Evolutionary conservation across 2,797 vertebrate species (phyloP).

Genomic region (Furcifer pardalis): DNA sequence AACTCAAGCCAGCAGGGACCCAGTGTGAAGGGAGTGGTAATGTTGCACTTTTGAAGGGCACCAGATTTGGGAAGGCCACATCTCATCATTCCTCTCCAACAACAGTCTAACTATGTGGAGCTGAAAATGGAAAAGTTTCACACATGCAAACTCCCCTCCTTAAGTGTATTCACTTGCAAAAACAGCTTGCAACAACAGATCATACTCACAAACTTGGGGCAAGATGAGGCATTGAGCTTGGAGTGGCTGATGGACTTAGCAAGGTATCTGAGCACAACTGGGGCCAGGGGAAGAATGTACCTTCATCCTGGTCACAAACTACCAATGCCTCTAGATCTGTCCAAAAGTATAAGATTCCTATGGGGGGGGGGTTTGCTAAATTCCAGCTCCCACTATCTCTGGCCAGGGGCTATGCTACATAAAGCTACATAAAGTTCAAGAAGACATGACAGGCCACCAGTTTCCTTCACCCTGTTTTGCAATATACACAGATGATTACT

Average conservation of each 20-base stretch:
- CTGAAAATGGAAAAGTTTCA: too few species aligned
- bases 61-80: neutral
- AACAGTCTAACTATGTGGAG: too few species aligned
- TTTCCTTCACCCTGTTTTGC: neutral
- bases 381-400: neutral
- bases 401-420: neutral
- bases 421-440: neutral
- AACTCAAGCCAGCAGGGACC: neutral
- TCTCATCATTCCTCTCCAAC: too few species aligned
- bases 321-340: neutral
- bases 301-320: neutral
- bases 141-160: too few species aligned
- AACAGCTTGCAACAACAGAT: too few species aligned
- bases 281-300: too few species aligned
- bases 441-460: neutral
- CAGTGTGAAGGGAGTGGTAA: neutral
- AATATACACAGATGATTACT: neutral
- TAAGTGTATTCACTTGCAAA: too few species aligned
- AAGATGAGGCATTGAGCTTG: too few species aligned
- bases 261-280: too few species aligned
- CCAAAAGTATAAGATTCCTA: neutral
- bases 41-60: neutral
- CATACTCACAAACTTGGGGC: too few species aligned
- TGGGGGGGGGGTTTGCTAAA: neutral
- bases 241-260: too few species aligned